Conservation (phyloP, 2,113 vertebrate genomes). For the Galemys pyrenaicus region DNA sequence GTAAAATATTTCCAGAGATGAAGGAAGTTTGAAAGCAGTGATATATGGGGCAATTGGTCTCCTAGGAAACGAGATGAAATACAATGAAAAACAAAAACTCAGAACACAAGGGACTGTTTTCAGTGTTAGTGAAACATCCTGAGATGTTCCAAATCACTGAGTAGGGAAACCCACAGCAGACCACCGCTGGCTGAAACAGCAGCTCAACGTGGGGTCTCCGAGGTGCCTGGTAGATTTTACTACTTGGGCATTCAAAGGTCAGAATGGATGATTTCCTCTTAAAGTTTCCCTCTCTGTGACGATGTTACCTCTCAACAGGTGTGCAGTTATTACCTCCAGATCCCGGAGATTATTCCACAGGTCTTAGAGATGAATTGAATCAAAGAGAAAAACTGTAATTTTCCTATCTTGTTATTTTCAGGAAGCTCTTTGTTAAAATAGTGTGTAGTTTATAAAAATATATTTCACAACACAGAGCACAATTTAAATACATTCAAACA, state of each 20-base stretch:
- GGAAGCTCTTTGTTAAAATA: not conserved
- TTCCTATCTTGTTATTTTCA: not conserved
- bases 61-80: not conserved
- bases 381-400: not conserved
- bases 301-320: not conserved
- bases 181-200: not conserved
- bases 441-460: not conserved
- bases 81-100: not conserved
- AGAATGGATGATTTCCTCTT: not conserved
- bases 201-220: not conserved
- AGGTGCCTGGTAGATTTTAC: not conserved
- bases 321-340: not conserved
- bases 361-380: not conserved
- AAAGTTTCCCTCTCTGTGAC: not conserved
- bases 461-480: not conserved
- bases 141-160: not conserved
- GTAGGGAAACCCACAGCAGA: not conserved
- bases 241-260: not conserved
- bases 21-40: not conserved
- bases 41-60: not conserved
- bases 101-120: not conserved
- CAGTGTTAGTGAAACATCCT: not conserved
- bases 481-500: conserved; percentile 25
- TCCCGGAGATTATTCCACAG: not conserved
- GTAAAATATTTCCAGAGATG: not conserved